These are phyloP conservation scores for Helarctos malayanus DNA, from an alignment of 2,797 vertebrate species.

Conservation along the genomic window DNA sequence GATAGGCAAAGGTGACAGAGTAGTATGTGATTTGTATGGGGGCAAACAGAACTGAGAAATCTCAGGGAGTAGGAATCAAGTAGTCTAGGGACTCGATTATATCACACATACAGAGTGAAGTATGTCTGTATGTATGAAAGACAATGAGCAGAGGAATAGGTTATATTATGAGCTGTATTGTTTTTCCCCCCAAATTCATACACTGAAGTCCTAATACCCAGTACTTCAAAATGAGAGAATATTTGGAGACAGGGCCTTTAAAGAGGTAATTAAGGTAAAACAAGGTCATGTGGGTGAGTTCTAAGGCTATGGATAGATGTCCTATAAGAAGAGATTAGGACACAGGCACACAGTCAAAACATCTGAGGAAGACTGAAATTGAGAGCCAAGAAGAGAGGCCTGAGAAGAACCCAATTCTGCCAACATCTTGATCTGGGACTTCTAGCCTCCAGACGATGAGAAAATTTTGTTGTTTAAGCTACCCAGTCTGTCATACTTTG, in stretches of 20 bases:
- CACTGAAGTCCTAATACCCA: neutral
- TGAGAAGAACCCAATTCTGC: neutral
- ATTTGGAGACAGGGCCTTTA: neutral
- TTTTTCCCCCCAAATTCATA: neutral
- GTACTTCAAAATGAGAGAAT: neutral
- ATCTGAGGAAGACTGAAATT: neutral
- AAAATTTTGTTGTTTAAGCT: conserved; percentile 41
- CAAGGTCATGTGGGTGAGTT: neutral
- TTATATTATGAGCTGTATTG: neutral
- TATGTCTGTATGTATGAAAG: neutral
- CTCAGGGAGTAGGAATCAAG: neutral
- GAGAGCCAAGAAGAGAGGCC: neutral
- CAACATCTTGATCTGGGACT: neutral
- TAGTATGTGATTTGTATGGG: neutral
- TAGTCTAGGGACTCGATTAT: neutral
- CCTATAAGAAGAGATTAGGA: neutral
- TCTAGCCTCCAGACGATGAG: neutral
- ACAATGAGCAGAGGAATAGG: neutral
- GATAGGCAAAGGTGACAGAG: neutral
- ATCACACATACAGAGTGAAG: neutral
- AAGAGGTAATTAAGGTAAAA: conserved; percentile 40
- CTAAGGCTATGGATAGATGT: neutral
- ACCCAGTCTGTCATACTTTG: neutral
- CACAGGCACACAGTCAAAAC: neutral
- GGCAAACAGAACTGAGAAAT: conserved; percentile 10